These are phyloP conservation scores for Drosophila gunungcola DNA, from an alignment of 1,140 invertebrate genomes.

Conservation along the genomic window DNA sequence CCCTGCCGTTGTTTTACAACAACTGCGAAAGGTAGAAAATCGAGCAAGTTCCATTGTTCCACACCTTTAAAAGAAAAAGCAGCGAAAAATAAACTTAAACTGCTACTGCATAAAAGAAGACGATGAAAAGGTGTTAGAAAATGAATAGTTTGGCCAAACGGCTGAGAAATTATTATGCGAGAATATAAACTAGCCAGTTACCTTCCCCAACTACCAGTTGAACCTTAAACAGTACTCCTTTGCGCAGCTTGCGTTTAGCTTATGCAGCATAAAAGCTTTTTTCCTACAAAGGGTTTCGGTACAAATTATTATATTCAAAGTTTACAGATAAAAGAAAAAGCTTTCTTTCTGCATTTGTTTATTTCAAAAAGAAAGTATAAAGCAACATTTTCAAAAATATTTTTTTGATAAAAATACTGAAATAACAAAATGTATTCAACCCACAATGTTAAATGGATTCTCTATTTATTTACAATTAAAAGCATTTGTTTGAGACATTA, in stretches of 20 bases:
- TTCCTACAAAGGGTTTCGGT: not conserved
- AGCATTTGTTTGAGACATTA: conserved; percentile 73
- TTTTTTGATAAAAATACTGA: too few relatives aligned
- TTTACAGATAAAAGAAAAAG: not conserved
- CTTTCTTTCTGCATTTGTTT: not conserved
- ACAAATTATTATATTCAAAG: not conserved
- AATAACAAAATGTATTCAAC: too few relatives aligned
- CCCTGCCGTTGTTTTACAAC: conserved; percentile 37
- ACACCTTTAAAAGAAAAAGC: conserved; percentile 75
- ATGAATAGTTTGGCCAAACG: conserved; percentile 23
- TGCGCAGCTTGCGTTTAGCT: conserved; percentile 5
- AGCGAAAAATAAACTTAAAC: conserved; percentile 47
- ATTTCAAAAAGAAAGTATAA: not conserved
- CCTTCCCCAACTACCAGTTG: not conserved
- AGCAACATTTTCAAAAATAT: not conserved
- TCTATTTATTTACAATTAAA: conserved; percentile 81
- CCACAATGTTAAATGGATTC: conserved; percentile 20
- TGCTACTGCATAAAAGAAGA: conserved; percentile 18
- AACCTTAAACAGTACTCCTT: not conserved
- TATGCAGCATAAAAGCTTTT: conserved; percentile 4
- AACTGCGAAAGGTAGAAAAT: conserved; percentile 62
- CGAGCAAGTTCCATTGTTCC: conserved; percentile 59
- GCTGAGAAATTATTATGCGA: conserved; percentile 18
- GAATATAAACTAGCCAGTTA: not conserved
- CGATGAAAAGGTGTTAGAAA: conserved; percentile 38